Evolutionary conservation across 2,797 vertebrate species (phyloP).

Genomic region (Molothrus ater): DNA sequence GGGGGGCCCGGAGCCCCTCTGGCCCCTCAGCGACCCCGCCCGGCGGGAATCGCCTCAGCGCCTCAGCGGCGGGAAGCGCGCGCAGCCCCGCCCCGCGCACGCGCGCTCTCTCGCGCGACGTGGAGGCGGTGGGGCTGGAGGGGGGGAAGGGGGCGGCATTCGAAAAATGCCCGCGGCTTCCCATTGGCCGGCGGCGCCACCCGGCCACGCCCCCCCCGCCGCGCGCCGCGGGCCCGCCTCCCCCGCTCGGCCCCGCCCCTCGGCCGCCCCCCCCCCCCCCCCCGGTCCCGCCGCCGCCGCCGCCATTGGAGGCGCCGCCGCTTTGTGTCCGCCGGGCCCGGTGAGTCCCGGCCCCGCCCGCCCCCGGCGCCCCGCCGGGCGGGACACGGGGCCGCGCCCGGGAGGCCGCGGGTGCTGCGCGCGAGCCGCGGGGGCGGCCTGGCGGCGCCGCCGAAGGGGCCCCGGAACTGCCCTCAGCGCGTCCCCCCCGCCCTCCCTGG

Average conservation of each 20-base stretch:
- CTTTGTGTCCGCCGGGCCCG: background rate
- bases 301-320: constrained; percentile 30
- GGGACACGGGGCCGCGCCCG: background rate
- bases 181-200: background rate
- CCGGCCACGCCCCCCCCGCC: background rate
- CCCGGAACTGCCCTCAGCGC: background rate
- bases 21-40: background rate
- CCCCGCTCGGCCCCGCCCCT: background rate
- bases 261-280: background rate
- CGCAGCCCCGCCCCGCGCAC: background rate
- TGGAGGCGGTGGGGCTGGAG: background rate
- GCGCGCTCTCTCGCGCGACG: background rate
- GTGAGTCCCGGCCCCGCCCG: background rate
- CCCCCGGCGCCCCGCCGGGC: background rate
- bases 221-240: background rate
- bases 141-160: background rate
- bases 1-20: fast-evolving
- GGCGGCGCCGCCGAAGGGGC: background rate
- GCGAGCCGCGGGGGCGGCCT: background rate
- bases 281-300: background rate
- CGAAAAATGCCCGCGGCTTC: background rate
- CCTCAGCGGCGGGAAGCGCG: background rate
- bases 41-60: background rate
- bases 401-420: background rate
- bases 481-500: background rate